These are phyloP conservation scores for Seriola rivoliana DNA, from an alignment of 2,113 vertebrate genomes.

Conservation along the genomic window DNA sequence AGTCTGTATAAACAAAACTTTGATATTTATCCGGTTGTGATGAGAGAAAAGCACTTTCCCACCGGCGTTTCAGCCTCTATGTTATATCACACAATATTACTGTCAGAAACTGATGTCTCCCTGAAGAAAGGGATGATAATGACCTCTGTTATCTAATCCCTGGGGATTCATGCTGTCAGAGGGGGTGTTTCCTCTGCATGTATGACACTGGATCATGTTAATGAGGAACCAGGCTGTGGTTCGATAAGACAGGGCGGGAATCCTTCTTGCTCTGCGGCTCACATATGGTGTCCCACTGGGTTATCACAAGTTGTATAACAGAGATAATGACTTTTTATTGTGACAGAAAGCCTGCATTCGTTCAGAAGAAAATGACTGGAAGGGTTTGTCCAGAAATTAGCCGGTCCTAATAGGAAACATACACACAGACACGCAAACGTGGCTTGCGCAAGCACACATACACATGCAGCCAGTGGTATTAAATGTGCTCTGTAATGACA, in stretches of 20 bases:
- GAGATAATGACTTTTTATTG: slow-evolving; percentile 42
- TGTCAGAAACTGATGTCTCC: slow-evolving; percentile 45
- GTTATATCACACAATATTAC: slow-evolving; percentile 56
- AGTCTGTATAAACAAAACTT: slow-evolving; percentile 6
- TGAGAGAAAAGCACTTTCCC: slow-evolving; percentile 44
- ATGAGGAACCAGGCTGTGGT: slow-evolving; percentile 55
- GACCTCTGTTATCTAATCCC: slow-evolving; percentile 64
- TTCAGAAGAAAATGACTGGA: slow-evolving; percentile 57
- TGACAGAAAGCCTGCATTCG: slow-evolving; percentile 23
- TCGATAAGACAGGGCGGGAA: slow-evolving; percentile 49
- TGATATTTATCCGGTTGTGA: slow-evolving; percentile 20
- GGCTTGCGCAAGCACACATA: slow-evolving; percentile 32
- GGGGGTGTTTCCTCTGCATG: slow-evolving; percentile 51
- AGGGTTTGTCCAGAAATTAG: slow-evolving; percentile 71
- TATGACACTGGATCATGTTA: slow-evolving; percentile 55
- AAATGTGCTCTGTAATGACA: slow-evolving; percentile 73
- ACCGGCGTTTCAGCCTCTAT: slow-evolving; percentile 21
- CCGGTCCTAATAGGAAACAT: slow-evolving; percentile 74
- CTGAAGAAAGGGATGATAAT: slow-evolving; percentile 52
- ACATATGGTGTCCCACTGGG: slow-evolving; percentile 26
- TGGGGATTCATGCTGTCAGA: slow-evolving; percentile 53
- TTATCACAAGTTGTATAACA: slow-evolving; percentile 43
- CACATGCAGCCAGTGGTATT: slow-evolving; percentile 43
- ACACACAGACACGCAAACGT: slow-evolving; percentile 42
- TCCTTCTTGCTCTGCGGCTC: slow-evolving; percentile 8